Conservation (phyloP, 1,140 invertebrate genomes). For the Drosophila insularis region DNA sequence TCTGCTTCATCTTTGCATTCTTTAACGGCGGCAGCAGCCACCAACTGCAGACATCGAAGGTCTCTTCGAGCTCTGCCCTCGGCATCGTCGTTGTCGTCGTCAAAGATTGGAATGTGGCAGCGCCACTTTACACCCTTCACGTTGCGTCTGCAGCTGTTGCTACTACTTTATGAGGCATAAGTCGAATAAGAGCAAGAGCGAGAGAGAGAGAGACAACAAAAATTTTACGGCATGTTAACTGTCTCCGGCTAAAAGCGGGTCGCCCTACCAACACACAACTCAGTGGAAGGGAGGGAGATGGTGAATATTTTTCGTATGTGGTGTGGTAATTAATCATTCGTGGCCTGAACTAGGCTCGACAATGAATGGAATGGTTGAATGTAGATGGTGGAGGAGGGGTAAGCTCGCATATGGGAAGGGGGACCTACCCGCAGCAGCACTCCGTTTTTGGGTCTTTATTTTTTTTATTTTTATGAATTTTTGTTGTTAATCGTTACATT, state of each 20-base stretch:
- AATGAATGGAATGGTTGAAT: neutral
- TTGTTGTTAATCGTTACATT: slow-evolving; percentile 27
- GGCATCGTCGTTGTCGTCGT: slow-evolving; percentile 22
- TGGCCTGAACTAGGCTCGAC: slow-evolving; percentile 16
- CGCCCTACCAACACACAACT: slow-evolving; percentile 2
- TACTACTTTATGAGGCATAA: slow-evolving; percentile 60
- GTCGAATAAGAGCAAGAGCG: neutral
- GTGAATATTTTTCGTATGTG: slow-evolving; percentile 12
- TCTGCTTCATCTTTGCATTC: slow-evolving; percentile 14
- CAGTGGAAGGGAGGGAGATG: neutral
- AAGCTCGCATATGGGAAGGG: too few relatives aligned
- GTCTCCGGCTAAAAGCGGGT: slow-evolving; percentile 47
- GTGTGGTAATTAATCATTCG: slow-evolving; percentile 54
- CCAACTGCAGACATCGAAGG: neutral
- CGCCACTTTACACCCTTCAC: slow-evolving; percentile 59
- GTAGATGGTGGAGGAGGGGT: neutral
- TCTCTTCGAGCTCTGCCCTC: neutral
- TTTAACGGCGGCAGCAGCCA: slow-evolving; percentile 3
- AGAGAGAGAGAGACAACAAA: slow-evolving; percentile 21
- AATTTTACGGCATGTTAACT: slow-evolving; percentile 67
- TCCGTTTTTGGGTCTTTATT: neutral
- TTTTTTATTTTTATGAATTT: slow-evolving; percentile 32
- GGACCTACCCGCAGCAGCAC: neutral
- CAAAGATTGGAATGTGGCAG: slow-evolving; percentile 57
- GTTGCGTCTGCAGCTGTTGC: slow-evolving; percentile 48